Evolutionary conservation across 2,888 invertebrate genomes (phyloP), one percentile per base, ranked within the genome.

Genomic region (Nipponacmea schrenckii): DNA sequence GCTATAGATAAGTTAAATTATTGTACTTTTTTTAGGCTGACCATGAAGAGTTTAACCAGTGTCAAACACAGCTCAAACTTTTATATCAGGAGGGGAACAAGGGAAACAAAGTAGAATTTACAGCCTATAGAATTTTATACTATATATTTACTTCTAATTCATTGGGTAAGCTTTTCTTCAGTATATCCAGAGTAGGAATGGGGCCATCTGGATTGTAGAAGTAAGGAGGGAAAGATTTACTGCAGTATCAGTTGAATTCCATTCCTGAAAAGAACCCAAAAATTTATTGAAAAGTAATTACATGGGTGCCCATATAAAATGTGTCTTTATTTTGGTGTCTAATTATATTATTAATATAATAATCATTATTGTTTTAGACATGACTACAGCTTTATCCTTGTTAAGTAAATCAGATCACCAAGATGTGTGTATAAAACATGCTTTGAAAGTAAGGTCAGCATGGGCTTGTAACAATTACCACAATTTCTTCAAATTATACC

Each of bases 31-130:
- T 83, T 1, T 74, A 91, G 90, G 96, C 96, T 69, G 99, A 99
- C 88, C 97, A 97, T 89, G 98, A 97, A 87, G 99, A 99, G 89
- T 99, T 98, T 88, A 99, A 99, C 91, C 98, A 99, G 90, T 99
- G 99, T 88, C 99, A 99, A 90, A 97, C 97, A 17, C 99, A 99
- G 90, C 91, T 99, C 69, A 96, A 96, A 91, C 94, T 96, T 92
- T 92, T 99, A 46, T 99, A 99, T 89, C 76, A 81, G 31, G 87
- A 89, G 71, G 87, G 86, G 20, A 73, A 81, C 15, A 72, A 82
- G 12, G 87, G 86, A 26, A 95, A 97, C 91, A 91, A 93, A 76
- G 92, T 94, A 77, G 99, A 99, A 90, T 99, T 99, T 90, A 94
- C 94, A 68, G 97, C 97, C 68, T 99, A 99, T 90, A 87, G 98